Evolutionary conservation across 2,797 vertebrate species (phyloP).

Genomic region (Remorina albescens): DNA sequence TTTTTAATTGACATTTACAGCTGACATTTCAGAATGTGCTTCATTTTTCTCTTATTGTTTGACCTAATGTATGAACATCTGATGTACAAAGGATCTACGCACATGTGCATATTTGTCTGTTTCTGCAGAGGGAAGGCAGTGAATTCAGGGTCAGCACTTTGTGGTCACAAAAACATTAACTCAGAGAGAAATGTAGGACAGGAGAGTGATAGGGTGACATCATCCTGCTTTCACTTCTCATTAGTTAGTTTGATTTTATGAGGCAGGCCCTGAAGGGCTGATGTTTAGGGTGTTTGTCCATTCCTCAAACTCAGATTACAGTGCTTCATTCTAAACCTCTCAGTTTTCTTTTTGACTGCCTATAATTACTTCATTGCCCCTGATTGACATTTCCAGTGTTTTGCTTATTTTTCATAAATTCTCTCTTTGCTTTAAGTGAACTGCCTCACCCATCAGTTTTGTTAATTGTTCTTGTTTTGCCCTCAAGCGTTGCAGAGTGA

Average conservation of each 20-base stretch:
- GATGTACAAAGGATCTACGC: slow-evolving; percentile 51
- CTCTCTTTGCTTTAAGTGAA: slow-evolving; percentile 75
- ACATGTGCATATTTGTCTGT: slow-evolving; percentile 11
- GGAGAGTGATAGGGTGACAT: slow-evolving; percentile 76
- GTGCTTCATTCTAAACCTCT: slow-evolving; percentile 64
- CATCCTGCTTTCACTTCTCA: slow-evolving; percentile 74
- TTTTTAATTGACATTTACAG: slow-evolving; percentile 94
- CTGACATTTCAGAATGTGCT: slow-evolving; percentile 88
- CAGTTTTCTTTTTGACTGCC: slow-evolving; percentile 65
- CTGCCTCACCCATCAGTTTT: slow-evolving; percentile 70
- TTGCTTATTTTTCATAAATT: slow-evolving; percentile 84
- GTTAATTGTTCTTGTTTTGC: slow-evolving; percentile 83
- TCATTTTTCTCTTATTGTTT: slow-evolving; percentile 78
- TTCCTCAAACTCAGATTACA: slow-evolving; percentile 69
- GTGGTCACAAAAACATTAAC: slow-evolving; percentile 50
- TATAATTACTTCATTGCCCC: slow-evolving; percentile 78
- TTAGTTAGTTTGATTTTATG: slow-evolving; percentile 65
- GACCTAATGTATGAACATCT: slow-evolving; percentile 67
- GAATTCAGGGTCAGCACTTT: slow-evolving; percentile 50
- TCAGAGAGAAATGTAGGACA: slow-evolving; percentile 46
- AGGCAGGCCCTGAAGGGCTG: slow-evolving; percentile 55
- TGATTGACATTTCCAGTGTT: slow-evolving; percentile 83
- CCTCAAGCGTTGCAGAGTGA: slow-evolving; percentile 73
- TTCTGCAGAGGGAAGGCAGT: slow-evolving; percentile 18
- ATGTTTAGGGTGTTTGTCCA: slow-evolving; percentile 69